These are phyloP conservation scores for Tineola bisselliella DNA, from an alignment of 2,888 invertebrate species.

Conservation along the genomic window DNA sequence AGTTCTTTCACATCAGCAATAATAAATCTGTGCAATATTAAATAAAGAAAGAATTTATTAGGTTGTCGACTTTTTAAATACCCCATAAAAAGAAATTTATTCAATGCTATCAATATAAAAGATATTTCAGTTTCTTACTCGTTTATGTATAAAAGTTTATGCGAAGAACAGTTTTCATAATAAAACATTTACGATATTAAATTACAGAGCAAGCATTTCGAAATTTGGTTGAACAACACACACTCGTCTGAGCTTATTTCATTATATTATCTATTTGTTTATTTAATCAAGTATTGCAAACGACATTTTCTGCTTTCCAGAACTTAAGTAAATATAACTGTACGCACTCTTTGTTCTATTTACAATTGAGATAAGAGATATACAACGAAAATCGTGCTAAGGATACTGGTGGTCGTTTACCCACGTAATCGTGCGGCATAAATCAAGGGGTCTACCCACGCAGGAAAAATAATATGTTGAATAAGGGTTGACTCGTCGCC, in stretches of 20 bases:
- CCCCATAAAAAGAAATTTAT: neutral
- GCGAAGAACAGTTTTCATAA: neutral
- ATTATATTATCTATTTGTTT: too few relatives aligned
- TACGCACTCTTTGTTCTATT: neutral
- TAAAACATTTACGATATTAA: neutral
- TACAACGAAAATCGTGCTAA: neutral
- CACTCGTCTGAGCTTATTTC: too few relatives aligned
- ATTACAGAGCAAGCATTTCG: neutral
- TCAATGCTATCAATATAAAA: neutral
- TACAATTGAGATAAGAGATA: neutral
- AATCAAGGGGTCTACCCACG: slow-evolving; percentile 9
- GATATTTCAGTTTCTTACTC: neutral
- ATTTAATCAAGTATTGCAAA: neutral
- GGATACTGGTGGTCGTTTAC: neutral
- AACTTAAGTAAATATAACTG: neutral
- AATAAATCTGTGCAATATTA: neutral
- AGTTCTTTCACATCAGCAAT: neutral
- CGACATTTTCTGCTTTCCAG: neutral
- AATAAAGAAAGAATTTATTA: neutral
- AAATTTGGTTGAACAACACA: neutral
- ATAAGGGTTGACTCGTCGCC: neutral
- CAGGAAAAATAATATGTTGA: slow-evolving; percentile 11
- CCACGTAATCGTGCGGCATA: slow-evolving; percentile 4
- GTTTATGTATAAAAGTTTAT: neutral
- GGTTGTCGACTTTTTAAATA: neutral